Conservation (phyloP, 2,113 vertebrate genomes). For the Empidonax traillii region DNA sequence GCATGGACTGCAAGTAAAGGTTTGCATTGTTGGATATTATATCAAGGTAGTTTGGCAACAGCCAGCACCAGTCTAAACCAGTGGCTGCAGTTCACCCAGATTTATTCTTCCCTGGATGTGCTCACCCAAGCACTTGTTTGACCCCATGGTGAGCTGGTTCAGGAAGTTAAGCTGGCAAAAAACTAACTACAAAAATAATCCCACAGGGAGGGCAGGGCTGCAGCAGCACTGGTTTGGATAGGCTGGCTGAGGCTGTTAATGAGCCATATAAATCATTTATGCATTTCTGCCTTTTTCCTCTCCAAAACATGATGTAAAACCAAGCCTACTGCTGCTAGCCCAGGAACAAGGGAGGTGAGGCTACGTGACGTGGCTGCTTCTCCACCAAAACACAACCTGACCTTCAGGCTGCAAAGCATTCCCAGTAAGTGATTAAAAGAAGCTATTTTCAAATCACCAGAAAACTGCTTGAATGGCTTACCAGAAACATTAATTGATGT, state of each 20-base stretch:
- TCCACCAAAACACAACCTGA: background rate
- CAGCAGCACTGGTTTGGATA: background rate
- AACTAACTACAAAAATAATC: constrained; percentile 41
- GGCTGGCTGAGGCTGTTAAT: background rate
- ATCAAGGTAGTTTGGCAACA: background rate
- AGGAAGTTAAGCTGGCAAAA: constrained; percentile 13
- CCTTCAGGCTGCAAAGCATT: background rate
- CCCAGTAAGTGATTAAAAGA: background rate
- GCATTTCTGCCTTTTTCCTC: background rate
- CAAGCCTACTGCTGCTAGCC: background rate
- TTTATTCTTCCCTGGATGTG: background rate
- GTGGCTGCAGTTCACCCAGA: background rate
- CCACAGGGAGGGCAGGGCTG: constrained; percentile 31
- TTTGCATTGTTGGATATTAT: background rate
- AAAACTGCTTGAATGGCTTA: constrained; percentile 64
- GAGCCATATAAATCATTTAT: background rate
- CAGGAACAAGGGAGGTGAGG: background rate
- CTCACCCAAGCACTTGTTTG: background rate
- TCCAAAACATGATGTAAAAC: background rate
- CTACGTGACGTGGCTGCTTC: background rate
- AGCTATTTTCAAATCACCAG: background rate
- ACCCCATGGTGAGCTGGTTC: background rate
- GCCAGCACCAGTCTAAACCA: background rate
- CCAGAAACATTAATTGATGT: constrained; percentile 97
- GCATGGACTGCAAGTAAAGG: background rate